Base-by-base conservation (phyloP, 2,797 vertebrate genomes). In the Neostethus bicornis region DNA sequence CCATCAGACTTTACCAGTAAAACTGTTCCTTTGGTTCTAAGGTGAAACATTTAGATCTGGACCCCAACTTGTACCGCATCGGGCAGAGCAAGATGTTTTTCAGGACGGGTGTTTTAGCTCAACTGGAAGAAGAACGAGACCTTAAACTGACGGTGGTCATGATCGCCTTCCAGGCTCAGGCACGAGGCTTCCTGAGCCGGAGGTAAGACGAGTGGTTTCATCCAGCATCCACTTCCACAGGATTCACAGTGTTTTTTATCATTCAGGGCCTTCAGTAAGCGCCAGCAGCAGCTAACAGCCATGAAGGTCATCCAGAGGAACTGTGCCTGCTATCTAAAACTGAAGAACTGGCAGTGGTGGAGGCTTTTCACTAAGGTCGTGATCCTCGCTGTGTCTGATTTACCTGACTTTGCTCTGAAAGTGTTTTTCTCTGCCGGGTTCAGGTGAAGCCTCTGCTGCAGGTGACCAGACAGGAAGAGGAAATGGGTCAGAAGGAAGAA, bases 11-110 rank as follows among this genome's bases (percentile, higher is more conserved):
- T 6, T n/a, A n/a, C 3, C 8, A 9, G 25, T 24, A n/a, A 12
- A 7, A 23, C 3, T 17, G 20, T 37, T 26, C n/a, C 28, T 3
- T 24, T 49, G 13, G 28, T 28, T 73, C 57, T 3, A 66, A 99
- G 97, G 94, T 99, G 39, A 96, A 95, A 84, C 92, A 94, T 57
- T 84, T 99, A 72, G 97, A 99, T 67, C 92, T 99, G 4, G 97
- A 99, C 66, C 89, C 96, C 20, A 99, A 99, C 89, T 83, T 99
- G 80, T 99, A 90, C 56, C 93, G 97, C 29, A 96, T 99, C 2
- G 97, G 97, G 26, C 97, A 99, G 85, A 99, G 97, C 87, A 98
- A 99, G 84, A 97, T 99, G 62, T 99, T 99, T 93, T 99, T 99
- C 92, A 91, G 96, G 70, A 98, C 97, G 0, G 97, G 97, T 0